These are phyloP conservation scores for Coregonus ussuriensis DNA, from an alignment of 2,797 vertebrate species.

Conservation along the genomic window DNA sequence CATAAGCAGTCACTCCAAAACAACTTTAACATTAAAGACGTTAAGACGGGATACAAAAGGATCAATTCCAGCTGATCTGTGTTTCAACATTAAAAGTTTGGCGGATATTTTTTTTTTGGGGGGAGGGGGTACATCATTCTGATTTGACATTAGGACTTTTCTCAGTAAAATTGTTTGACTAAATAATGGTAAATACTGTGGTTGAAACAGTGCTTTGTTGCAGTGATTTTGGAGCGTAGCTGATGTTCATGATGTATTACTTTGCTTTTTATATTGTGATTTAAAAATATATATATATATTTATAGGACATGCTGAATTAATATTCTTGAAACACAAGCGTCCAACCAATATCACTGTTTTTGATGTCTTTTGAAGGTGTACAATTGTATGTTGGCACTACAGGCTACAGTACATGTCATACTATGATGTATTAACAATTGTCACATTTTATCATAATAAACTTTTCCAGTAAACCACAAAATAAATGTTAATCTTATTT, in stretches of 20 bases:
- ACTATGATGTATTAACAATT: slow-evolving; percentile 63
- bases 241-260: slow-evolving; percentile 55
- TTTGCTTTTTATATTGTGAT: slow-evolving; percentile 86
- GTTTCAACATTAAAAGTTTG: not conserved
- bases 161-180: slow-evolving; percentile 23
- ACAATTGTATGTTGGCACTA: slow-evolving; percentile 60
- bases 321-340: slow-evolving; percentile 47
- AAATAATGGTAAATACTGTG: slow-evolving; percentile 34
- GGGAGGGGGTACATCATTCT: not conserved
- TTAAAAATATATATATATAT: slow-evolving; percentile 89
- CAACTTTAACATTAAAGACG: not conserved
- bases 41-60: not conserved
- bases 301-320: slow-evolving; percentile 81
- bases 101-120: not conserved
- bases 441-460: slow-evolving; percentile 76
- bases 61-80: not conserved
- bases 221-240: slow-evolving; percentile 47
- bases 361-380: slow-evolving; percentile 66
- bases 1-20: slow-evolving; percentile 19
- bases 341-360: slow-evolving; percentile 58
- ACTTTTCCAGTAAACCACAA: slow-evolving; percentile 68
- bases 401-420: slow-evolving; percentile 38
- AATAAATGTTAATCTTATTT: slow-evolving; percentile 2
- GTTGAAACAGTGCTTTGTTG: slow-evolving; percentile 63
- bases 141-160: slow-evolving; percentile 21